These are phyloP conservation scores for Eutolmus rufibarbis DNA, from an alignment of 2,888 invertebrate genomes.

Conservation along the genomic window DNA sequence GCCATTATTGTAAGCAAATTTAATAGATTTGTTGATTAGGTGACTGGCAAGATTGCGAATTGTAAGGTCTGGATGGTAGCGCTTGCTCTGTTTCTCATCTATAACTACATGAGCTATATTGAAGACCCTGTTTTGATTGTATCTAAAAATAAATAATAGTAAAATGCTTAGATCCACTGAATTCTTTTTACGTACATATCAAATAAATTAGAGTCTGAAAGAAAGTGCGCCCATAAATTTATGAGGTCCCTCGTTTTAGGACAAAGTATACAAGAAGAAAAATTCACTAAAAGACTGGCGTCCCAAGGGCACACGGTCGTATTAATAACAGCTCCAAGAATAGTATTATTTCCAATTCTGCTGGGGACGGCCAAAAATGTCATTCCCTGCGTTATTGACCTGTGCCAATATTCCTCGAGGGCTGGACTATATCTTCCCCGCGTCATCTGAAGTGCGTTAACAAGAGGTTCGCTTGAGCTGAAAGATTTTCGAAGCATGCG, in stretches of 20 bases:
- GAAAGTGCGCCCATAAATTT: slow-evolving; percentile 12
- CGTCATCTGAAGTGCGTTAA: not conserved
- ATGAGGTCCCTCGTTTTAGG: slow-evolving; percentile 16
- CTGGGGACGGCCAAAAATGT: slow-evolving; percentile 1
- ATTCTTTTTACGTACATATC: not conserved
- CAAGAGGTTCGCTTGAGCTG: not conserved
- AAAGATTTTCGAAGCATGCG: not conserved
- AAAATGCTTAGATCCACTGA: not conserved
- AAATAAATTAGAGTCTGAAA: slow-evolving; percentile 6
- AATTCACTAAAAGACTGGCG: not conserved
- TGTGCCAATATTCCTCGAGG: not conserved
- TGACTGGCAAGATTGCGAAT: not conserved
- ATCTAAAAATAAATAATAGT: not conserved
- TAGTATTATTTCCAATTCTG: not conserved
- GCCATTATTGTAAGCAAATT: not conserved
- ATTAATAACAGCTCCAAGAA: slow-evolving; percentile 21
- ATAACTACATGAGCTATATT: slow-evolving; percentile 2
- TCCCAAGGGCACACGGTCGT: slow-evolving; percentile 4
- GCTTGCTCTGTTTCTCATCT: not conserved
- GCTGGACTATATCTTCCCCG: not conserved
- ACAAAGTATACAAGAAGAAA: not conserved
- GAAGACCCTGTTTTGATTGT: not conserved
- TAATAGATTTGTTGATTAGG: slow-evolving; percentile 5
- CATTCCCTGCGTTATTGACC: not conserved
- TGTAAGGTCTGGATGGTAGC: not conserved